Base-by-base conservation (phyloP, 1,140 invertebrate genomes). In the Megalopta genalis region DNA sequence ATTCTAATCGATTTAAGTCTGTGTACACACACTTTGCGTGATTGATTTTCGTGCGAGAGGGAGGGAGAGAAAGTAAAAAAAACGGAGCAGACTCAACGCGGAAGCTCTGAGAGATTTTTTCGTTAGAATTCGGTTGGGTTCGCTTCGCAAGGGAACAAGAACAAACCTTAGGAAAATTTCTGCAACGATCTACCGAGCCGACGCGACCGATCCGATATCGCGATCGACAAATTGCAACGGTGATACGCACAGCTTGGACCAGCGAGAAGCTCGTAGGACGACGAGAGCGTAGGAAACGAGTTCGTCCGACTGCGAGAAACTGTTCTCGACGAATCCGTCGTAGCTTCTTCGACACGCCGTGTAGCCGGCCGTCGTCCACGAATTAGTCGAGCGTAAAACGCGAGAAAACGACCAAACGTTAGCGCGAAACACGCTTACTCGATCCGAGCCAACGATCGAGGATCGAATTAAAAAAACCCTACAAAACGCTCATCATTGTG, bases 231-330 rank as follows among this genome's bases (percentile, higher is more conserved):
- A 46, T 9, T n/a, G 42, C 18, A 1, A 73, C 60, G 69, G 82
- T 68, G 27, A 84, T 73, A 85, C 83, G 83, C 83, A 84, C 83
- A 85, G 78, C 46, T 25, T 73, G 83, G 85, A 86, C 83, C 83
- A 86, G 67, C 25, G 12, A 42, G 65, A 23, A 39, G 18, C 2
- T 16, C 16, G 16, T 16, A 79, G 59, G 21, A 64, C 18, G n/a
- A 59, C 42, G 7, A 65, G 49, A 74, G 14, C 42, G 14, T 46
- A 0, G 23, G n/a, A 62, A 23, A 59, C 16, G 5, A 37, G 62
- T 77, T 63, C 65, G 14, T 59, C 65, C 64, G 27, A 27, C 27
- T 78, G 64, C 23, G 14, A n/a, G n/a, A n/a, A n/a, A 14, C 52
- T 70, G 49, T 16, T 16, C 16, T 12, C 10, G 42, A 10, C 9